Base-by-base conservation (phyloP, 1,140 invertebrate species). In the Drosophila novamexicana region DNA sequence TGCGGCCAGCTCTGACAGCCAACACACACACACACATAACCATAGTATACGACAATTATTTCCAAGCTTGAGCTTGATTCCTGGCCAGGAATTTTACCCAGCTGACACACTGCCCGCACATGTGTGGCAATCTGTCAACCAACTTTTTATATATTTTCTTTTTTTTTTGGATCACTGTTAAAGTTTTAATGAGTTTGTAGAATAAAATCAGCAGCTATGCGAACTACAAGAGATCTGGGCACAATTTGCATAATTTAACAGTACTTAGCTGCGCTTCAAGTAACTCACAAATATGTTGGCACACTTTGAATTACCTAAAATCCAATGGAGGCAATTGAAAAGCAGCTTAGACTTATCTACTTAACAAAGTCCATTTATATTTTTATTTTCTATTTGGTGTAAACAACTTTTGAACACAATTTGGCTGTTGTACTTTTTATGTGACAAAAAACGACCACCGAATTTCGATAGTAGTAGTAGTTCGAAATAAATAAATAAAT, bases 141-240 rank as follows among this genome's bases (percentile, higher is more conserved):
- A 42, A 29, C 22, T 29, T 29, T 29, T 29, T 5, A 29, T 29
- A 29, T 29, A 29, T 29, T 29, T 29, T 29, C 22, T 22, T 18
- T 18, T 18, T 29, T 29, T 22, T 58, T 49, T 36, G 42, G 45
- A 14, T 47, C 56, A 42, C 62, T 69, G 47, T 42, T 37, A 16
- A 76, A 76, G 47, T 76, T 73, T 76, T 76, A 76, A 76, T 76
- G 69, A 76, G 69, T 76, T 73, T 73, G 53, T 36, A 57, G 56
- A 29, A 34, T 34, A 45, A 16, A 44, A 22, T 16, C 52, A n/a
- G 32, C 52, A 9, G 34, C 32, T 22, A 16, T 39, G 34, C 10
- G 12, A 29, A 37, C 45, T 37, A 36, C 12, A 12, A 32, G 22
- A 14, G 56, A 58, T 58, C 22, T 44, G 56, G 8, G 7, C 39